Base-by-base conservation (phyloP, 2,113 vertebrate genomes). In the Muntiacus reevesi region DNA sequence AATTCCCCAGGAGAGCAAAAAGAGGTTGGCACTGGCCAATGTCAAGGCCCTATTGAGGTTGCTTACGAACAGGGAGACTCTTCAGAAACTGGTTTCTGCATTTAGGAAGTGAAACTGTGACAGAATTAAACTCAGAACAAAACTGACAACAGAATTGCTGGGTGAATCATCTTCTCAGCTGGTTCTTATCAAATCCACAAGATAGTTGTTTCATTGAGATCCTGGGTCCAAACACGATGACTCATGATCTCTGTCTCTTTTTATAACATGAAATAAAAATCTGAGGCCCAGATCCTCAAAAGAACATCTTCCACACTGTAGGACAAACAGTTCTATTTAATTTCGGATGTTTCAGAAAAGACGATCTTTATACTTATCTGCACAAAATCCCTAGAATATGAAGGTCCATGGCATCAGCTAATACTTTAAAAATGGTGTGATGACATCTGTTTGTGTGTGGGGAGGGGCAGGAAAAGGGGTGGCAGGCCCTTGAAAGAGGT, bases 61-160 rank as follows among this genome's bases (percentile, higher is more conserved):
- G 21, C n/a, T 76, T 60, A 47, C n/a, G n/a, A 87, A 43, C 1
- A 60, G 28, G 6, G n/a, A 36, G 67, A 50, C 13, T 74, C 55
- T 82, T 25, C 28, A 40, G 40, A 95, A 89, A 91, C 50, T 62
- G 62, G 78, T 27, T 67, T 96, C 28, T 79, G 33, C 14, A 33
- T 57, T 89, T 86, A 74, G 1, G 8, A 62, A 85, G 23, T 45
- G 21, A 86, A 81, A 50, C 8, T 36, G 78, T 14, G 27, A 64
- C 33, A 9, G 62, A n/a, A 40, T 28, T 57, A 43, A 93, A 79
- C n/a, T 92, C 55, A 43, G 33, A 64, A 91, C 27, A 50, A 85
- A 81, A 54, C 45, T 23, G 23, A 40, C 43, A 43, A 43, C 21
- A 78, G 60, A 95, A 84, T 3, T 43, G 2, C 59, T 23, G 27